A percentile compares a stretch with the other conserved stretches of the same genome.
Conservation (phyloP, 2,888 invertebrate species). For the Anodontia alba region DNA sequence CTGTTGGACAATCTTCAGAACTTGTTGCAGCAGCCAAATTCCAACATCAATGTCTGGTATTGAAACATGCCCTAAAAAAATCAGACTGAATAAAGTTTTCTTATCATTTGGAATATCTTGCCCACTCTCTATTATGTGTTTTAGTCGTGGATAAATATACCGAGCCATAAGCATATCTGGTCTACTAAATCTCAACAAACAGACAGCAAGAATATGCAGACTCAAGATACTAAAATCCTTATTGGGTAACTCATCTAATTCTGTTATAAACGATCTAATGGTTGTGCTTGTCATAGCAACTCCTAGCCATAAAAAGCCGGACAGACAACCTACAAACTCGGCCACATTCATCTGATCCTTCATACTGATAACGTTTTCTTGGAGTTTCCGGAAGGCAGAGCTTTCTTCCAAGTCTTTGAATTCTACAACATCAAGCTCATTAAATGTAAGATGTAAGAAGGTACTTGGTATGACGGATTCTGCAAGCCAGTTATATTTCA, state of each 20-base stretch:
- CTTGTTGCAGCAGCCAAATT: background rate
- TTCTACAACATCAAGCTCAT: background rate
- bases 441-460: background rate
- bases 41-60: background rate
- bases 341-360: background rate
- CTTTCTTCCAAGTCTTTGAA: background rate
- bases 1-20: background rate
- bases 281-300: background rate
- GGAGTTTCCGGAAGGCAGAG: background rate
- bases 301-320: background rate
- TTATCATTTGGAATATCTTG: background rate
- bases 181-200: background rate
- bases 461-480: background rate
- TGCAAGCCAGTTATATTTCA: background rate
- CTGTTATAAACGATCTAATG: background rate
- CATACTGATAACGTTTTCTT: background rate
- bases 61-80: background rate
- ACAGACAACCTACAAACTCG: background rate
- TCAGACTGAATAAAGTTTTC: background rate
- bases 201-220: background rate
- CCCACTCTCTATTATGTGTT: background rate
- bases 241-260: background rate
- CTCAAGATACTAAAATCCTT: background rate
- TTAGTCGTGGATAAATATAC: conserved; percentile 1
- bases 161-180: background rate